Evolutionary conservation across 2,797 vertebrate species (phyloP).

Genomic region (Molossus alvarezi): DNA sequence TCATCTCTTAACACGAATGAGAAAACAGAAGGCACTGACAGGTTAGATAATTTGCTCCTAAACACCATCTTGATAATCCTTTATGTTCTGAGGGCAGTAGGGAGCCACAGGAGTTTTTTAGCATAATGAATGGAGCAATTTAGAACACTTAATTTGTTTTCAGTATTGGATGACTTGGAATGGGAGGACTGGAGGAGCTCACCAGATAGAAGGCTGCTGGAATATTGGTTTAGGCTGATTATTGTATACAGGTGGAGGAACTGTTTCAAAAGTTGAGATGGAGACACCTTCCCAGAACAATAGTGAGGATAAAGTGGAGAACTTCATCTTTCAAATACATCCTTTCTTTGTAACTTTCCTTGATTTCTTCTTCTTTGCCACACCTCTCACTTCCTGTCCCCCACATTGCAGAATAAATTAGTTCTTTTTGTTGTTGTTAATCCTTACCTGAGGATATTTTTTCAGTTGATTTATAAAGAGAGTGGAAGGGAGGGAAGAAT

Average conservation of each 20-base stretch:
- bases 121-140: constrained; percentile 2
- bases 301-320: constrained; percentile 29
- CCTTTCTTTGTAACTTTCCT: constrained; percentile 46
- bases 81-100: background rate
- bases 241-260: background rate
- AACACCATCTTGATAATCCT: constrained; percentile 18
- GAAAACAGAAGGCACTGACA: constrained; percentile 47
- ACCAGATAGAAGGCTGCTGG: background rate
- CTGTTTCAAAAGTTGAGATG: constrained; percentile 30
- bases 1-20: constrained; percentile 47
- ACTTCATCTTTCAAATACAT: background rate
- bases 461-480: background rate
- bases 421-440: background rate
- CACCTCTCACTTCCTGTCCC: background rate
- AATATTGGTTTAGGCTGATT: constrained; percentile 7
- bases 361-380: background rate
- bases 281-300: background rate
- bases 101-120: constrained; percentile 21
- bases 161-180: constrained; percentile 4
- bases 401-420: constrained; percentile 54
- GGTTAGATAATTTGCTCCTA: background rate
- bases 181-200: constrained; percentile 48
- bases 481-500: background rate
- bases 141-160: constrained; percentile 64
- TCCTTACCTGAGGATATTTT: background rate